These are phyloP conservation scores for Orcinus orca DNA, from an alignment of 2,113 vertebrate genomes.

Conservation along the genomic window DNA sequence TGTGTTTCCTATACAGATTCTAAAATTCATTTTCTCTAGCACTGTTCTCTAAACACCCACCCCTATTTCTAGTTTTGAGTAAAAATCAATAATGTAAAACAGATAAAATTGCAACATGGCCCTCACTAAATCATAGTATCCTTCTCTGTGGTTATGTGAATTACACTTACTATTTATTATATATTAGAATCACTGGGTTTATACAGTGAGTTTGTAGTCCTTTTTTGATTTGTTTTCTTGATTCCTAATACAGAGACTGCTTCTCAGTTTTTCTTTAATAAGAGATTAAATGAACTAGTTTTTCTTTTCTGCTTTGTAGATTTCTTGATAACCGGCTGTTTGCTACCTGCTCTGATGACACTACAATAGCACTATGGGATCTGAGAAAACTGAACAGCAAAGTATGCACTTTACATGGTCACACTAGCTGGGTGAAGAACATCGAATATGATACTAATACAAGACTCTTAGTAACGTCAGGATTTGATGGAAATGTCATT, in stretches of 20 bases:
- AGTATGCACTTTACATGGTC: conserved; percentile 97
- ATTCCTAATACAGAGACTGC: conserved; percentile 27
- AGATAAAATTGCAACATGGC: neutral
- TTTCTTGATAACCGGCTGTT: conserved; percentile 99
- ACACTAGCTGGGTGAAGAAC: conserved; percentile 99
- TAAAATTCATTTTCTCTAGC: conserved; percentile 23
- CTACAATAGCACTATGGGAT: conserved; percentile 98
- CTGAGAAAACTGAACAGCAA: conserved; percentile 95
- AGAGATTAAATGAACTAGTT: conserved; percentile 58
- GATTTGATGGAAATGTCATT: conserved; percentile 98
- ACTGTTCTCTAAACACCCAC: neutral
- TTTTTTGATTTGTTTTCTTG: conserved; percentile 42
- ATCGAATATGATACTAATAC: conserved; percentile 99
- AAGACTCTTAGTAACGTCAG: conserved; percentile 96
- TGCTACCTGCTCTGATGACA: conserved; percentile 98
- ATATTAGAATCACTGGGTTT: conserved; percentile 11
- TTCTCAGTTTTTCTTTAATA: conserved; percentile 48
- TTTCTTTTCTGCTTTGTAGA: conserved; percentile 81
- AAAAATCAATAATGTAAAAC: conserved; percentile 22
- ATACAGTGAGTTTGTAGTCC: neutral
- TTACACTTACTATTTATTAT: neutral
- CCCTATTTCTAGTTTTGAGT: conserved; percentile 28
- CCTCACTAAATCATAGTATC: conserved; percentile 17
- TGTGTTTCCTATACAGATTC: conserved; percentile 2
- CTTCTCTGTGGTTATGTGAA: neutral